Base-by-base conservation (phyloP, 2,888 invertebrate genomes). In the Germaria angustata region DNA sequence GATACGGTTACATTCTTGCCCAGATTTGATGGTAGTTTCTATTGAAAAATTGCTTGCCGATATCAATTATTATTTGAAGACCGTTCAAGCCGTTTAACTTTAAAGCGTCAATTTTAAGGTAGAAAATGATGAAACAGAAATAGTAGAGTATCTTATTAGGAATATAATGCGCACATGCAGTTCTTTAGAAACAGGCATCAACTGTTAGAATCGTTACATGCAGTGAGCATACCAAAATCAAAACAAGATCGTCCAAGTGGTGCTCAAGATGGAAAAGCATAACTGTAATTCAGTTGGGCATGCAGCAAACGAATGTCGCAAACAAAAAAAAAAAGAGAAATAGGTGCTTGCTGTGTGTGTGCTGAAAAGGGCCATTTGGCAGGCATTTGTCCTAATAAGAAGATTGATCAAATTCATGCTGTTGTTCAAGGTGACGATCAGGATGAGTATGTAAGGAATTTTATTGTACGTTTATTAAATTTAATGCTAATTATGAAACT, bases 91-190 rank as follows among this genome's bases (percentile, higher is more conserved):
- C 65, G 68, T 2, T 61, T 81, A 11, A 63, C 55, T 1, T 9
- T 80, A 0, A 83, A 79, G 34, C 36, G 73, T 20, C 7, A 53
- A 24, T 84, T 84, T 61, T 84, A 85, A 66, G 59, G 39, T 0
- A 78, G 85, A 68, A 79, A 68, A 79, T 20, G 86, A 85, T 9
- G 86, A 86, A 36, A 85, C 85, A 17, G 87, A 87, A 34, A 34
- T 84, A 8, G 44, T 85, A 0, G 80, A 84, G 13, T 84, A 84
- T 22, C 13, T 84, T 4, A 84, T 85, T 15, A 85, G 84, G 32
- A 83, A 84, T 8, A 84, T 84, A 15, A 36, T 15, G 83, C 83
- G 11, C 44, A 72, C 39, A 81, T 79, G 65, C 83, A 81, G 32
- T 51, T 71, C 13, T 82, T 80, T 17, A 34, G 24, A 28, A 28